These are phyloP conservation scores for Uropsilus gracilis DNA, from an alignment of 2,113 vertebrate species.

Conservation along the genomic window DNA sequence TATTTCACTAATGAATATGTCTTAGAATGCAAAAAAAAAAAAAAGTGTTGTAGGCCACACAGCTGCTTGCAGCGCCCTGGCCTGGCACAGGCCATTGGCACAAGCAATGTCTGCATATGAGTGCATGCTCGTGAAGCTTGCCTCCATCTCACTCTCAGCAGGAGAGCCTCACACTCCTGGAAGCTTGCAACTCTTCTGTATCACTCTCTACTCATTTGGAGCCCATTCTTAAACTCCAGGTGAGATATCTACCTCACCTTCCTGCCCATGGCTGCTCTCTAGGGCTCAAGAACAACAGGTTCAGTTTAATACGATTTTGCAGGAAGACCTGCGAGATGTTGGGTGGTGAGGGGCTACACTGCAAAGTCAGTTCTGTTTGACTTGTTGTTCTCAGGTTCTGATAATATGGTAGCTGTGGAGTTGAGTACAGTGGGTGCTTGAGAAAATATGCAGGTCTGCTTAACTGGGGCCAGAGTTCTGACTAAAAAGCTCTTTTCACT, in stretches of 20 bases:
- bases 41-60: background rate
- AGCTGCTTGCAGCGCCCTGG: background rate
- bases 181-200: background rate
- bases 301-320: background rate
- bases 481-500: background rate
- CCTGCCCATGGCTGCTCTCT: background rate
- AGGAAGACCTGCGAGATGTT: background rate
- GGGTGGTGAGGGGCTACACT: accelerated
- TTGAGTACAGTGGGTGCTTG: background rate
- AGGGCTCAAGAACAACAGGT: background rate
- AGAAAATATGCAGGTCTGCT: background rate
- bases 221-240: background rate
- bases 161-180: background rate
- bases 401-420: background rate
- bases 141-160: background rate
- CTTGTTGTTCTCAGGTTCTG: background rate
- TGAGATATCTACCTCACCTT: background rate
- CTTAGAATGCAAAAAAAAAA: slow-evolving; percentile 75
- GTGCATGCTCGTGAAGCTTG: background rate
- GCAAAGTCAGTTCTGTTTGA: background rate
- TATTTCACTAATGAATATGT: slow-evolving; percentile 87
- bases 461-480: too few relatives aligned
- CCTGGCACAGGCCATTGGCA: background rate
- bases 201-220: background rate
- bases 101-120: background rate